Evolutionary conservation across 2,888 invertebrate genomes (phyloP), one percentile per base, ranked within the genome.

Genomic region (Sacculina carcini): DNA sequence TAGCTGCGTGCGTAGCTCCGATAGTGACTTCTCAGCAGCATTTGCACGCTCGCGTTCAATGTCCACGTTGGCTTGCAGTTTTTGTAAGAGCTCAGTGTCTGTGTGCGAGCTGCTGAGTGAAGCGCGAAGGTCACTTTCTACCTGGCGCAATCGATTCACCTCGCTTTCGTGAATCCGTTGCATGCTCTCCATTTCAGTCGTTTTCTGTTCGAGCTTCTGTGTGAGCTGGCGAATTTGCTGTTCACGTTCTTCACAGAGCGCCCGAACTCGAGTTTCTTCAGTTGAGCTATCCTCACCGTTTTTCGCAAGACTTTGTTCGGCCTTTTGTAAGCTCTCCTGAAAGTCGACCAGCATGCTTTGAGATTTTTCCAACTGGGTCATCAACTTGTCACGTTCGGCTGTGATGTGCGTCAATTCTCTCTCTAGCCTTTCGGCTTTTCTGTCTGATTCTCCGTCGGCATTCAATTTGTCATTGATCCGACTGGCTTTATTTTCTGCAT

Each of bases 271-370:
- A 23, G 46, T 40, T 10, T 31, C 39, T 28, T 52, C 12, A 24
- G 46, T 51, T 16, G 28, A 46, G 2, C 50, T 52, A 5, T 48
- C 75, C 9, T 80, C 63, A 59, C 76, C 77, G 5, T 70, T 70
- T 24, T 77, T 70, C 63, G 78, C 78, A 5, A 76, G 71, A 57
- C 78, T 77, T 62, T 77, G 77, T 1, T 74, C 71, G 67, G 77
- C 72, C 62, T 76, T 50, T 63, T 65, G 54, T 63, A 58, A 44
- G 62, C 87, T 86, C 63, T 85, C 79, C 64, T 86, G 86, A 79
- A 87, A 86, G 66, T 85, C 85, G 66, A 86, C 79, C 53, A 89
- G 68, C 76, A 86, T 84, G 59, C 87, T 85, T 42, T 87, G 87
- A 39, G 84, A 84, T 68, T 87, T 87, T 65, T 87, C 86, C 62